Percentiles rank a stretch among this genome's conserved stretches.
Conservation (phyloP, 1,140 invertebrate genomes). For the Manduca sexta region DNA sequence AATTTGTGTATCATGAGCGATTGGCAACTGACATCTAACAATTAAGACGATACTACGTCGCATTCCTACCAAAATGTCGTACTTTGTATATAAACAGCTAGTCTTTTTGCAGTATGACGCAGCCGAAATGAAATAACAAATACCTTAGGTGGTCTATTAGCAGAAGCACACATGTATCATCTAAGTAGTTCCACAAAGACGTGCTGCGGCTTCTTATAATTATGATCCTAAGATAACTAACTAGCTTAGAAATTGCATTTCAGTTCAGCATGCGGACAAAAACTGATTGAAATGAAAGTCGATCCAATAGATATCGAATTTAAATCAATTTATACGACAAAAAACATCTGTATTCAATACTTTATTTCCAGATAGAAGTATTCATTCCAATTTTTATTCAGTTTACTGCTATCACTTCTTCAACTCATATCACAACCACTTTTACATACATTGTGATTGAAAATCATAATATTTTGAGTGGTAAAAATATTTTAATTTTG, state of each 20-base stretch:
- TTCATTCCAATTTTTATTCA: too few relatives aligned
- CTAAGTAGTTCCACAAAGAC: constrained; percentile 5
- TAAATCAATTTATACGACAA: neutral
- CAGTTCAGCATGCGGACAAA: constrained; percentile 2
- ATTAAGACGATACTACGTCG: constrained; percentile 19
- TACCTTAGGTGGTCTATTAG: constrained; percentile 5
- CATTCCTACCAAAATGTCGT: neutral
- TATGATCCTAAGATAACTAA: constrained; percentile 7
- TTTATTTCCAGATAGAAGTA: too few relatives aligned
- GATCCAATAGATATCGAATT: constrained; percentile 1
- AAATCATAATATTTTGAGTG: too few relatives aligned
- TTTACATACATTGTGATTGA: too few relatives aligned
- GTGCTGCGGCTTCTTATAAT: constrained; percentile 10
- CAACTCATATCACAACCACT: too few relatives aligned
- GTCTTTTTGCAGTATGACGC: too few relatives aligned
- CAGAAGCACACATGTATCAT: neutral
- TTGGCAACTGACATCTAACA: constrained; percentile 42
- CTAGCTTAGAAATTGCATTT: constrained; percentile 8
- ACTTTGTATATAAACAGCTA: neutral
- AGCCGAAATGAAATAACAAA: neutral
- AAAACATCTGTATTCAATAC: too few relatives aligned
- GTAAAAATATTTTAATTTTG: too few relatives aligned
- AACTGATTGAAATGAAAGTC: constrained; percentile 10
- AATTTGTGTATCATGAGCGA: too few relatives aligned
- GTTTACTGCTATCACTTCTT: too few relatives aligned